phyloP scores from a whole-genome alignment of 2,113 vertebrate species.

The Alouatta palliata region DNA sequence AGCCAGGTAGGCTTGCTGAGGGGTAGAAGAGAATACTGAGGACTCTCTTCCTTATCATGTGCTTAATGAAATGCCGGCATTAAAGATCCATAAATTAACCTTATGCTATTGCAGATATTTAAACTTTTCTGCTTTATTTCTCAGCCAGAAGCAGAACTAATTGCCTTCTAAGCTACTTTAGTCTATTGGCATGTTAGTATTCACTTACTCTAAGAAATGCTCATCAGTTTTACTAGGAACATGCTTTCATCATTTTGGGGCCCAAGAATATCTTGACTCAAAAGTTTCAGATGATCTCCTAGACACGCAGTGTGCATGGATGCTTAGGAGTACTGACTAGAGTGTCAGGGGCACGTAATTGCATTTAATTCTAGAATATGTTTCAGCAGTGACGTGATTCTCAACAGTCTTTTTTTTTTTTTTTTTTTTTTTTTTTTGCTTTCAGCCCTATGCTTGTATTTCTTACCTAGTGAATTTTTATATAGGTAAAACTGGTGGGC shows the following conservation, averaged over 20 bases:
- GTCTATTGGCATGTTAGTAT: neutral
- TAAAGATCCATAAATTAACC: neutral
- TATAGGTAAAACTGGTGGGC: neutral
- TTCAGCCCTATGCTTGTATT: neutral
- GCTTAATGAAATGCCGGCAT: neutral
- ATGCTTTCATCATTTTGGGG: neutral
- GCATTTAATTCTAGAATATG: neutral
- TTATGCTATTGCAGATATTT: neutral
- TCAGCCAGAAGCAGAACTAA: neutral
- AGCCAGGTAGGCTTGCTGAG: neutral
- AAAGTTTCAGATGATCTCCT: neutral
- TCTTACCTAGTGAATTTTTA: neutral
- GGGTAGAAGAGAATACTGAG: neutral
- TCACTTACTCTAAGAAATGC: neutral
- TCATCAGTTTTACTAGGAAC: neutral
- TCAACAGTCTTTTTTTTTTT: neutral
- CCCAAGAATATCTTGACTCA: neutral
- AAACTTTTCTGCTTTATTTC: neutral
- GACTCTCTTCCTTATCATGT: neutral
- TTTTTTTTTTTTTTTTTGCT: neutral
- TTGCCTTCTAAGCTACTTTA: neutral
- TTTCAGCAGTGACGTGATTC: too few species aligned
- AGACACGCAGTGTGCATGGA: neutral
- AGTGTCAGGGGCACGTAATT: rapidly evolving
- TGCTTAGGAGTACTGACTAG: neutral